These are phyloP conservation scores for Mesoligia furuncula DNA, from an alignment of 2,888 invertebrate species.

Conservation along the genomic window DNA sequence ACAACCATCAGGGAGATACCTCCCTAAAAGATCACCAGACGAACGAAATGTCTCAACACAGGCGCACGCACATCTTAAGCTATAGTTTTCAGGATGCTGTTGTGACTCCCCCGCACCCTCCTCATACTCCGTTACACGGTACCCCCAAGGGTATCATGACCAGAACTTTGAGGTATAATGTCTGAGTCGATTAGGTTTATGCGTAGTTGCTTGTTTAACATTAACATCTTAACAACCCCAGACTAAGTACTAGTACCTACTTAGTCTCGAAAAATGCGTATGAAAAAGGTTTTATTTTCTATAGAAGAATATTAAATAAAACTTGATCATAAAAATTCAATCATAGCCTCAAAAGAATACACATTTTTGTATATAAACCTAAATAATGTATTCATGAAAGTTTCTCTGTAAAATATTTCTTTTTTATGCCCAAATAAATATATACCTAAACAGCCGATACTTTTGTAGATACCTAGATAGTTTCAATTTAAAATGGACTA, in stretches of 20 bases:
- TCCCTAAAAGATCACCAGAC: too few relatives aligned
- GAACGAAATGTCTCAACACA: too few relatives aligned
- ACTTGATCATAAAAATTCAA: conserved; percentile 8
- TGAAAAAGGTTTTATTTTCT: conserved; percentile 2
- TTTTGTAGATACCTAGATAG: background rate
- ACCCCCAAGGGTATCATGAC: too few relatives aligned
- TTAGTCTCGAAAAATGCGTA: too few relatives aligned
- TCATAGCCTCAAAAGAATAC: background rate
- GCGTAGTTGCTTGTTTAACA: background rate
- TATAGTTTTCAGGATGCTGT: too few relatives aligned
- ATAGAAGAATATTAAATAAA: background rate
- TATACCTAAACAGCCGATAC: background rate
- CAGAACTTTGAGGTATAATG: too few relatives aligned
- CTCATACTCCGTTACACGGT: too few relatives aligned
- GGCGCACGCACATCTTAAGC: too few relatives aligned
- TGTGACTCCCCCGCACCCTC: too few relatives aligned
- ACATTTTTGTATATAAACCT: background rate
- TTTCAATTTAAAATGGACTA: background rate
- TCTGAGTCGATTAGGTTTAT: too few relatives aligned
- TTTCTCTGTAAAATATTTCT: background rate
- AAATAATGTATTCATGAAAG: conserved; percentile 17
- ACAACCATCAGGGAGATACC: too few relatives aligned
- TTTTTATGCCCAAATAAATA: background rate
- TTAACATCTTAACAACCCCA: background rate
- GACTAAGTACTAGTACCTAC: background rate